Percentiles rank a stretch among this genome's conserved stretches.
Conservation (phyloP, 2,888 invertebrate species). For the Silvanus unidentatus region DNA sequence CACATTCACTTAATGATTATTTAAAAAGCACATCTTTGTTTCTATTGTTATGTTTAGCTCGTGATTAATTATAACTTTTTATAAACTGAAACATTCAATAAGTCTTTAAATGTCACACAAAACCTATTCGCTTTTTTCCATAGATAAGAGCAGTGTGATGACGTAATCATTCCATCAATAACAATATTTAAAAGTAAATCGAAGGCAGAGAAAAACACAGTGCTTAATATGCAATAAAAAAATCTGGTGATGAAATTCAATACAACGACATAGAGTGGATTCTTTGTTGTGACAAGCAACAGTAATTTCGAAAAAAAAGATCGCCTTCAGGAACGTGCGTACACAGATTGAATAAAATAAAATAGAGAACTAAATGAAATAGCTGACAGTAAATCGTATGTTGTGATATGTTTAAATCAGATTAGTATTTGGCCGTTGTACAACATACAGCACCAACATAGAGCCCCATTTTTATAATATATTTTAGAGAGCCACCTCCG, state of each 20-base stretch:
- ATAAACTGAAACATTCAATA: slow-evolving; percentile 13
- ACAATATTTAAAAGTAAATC: background rate
- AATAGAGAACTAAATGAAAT: background rate
- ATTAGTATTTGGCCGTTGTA: slow-evolving; percentile 17
- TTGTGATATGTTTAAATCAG: slow-evolving; percentile 23
- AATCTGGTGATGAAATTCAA: slow-evolving; percentile 14
- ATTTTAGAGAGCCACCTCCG: slow-evolving; percentile 22
- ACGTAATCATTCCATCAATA: too few relatives aligned
- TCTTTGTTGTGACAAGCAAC: slow-evolving; percentile 17
- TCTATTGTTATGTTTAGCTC: slow-evolving; percentile 6
- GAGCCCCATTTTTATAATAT: slow-evolving; percentile 4
- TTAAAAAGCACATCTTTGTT: slow-evolving; percentile 1
- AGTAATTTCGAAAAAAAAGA: slow-evolving; percentile 20
- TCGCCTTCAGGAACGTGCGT: background rate
- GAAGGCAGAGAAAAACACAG: background rate
- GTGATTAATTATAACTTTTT: slow-evolving; percentile 12
- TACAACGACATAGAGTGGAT: slow-evolving; percentile 14
- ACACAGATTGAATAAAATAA: background rate
- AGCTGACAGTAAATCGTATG: slow-evolving; percentile 16
- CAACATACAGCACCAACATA: slow-evolving; percentile 11
- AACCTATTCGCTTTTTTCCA: slow-evolving; percentile 8
- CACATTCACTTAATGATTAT: slow-evolving; percentile 5
- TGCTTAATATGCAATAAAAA: background rate
- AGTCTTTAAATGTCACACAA: slow-evolving; percentile 18
- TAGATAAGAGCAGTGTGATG: slow-evolving; percentile 14